Evolutionary conservation across 2,113 vertebrate species (phyloP), one percentile per base, ranked within the genome.

Genomic region (Paedocypris sp.): DNA sequence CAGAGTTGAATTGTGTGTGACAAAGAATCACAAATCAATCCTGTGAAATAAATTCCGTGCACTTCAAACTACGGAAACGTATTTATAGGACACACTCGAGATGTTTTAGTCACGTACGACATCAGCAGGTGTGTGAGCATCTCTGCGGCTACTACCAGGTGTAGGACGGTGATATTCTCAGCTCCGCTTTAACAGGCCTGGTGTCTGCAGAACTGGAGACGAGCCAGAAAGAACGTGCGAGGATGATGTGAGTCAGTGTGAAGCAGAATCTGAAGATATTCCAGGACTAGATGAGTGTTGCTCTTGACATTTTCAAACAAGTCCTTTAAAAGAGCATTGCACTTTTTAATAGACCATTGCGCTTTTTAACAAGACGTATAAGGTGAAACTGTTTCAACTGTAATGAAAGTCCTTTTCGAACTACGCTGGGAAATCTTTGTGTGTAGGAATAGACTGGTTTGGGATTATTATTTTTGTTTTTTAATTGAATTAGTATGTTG

Each of bases 131-230:
- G n/a, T n/a, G n/a, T n/a, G n/a, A n/a, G n/a, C n/a, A n/a, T n/a
- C n/a, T n/a, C n/a, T n/a, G n/a, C n/a, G 16, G n/a, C 4, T 15
- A 16, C 35, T 38, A 38, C 52, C 23, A 28, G 28, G 15, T 36
- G 31, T 4, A 19, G 25, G 18, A 35, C 5, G 13, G 23, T 7
- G 46, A 63, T 46, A 68, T 57, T 32, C 39, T 52, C 23, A 52
- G 32, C 47, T 3, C 7, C 18, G 59, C 57, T 68, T 36, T 31
- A 42, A 60, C 43, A 49, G 26, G 51, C 26, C 7, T 41, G 39
- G 39, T 4, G 15, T 42, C 22, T 49, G 36, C 59, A 20, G 28
- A 22, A 22, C 42, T 49, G 33, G 50, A 47, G 33, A 25, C 26
- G 25, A 36, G 22, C 39, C 22, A 46, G 43, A 35, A 39, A 60